A percentile compares a stretch with the other conserved stretches of the same genome.
Evolutionary conservation across 2,888 invertebrate genomes (phyloP).

Genomic region (Andricus quercusramuli): DNA sequence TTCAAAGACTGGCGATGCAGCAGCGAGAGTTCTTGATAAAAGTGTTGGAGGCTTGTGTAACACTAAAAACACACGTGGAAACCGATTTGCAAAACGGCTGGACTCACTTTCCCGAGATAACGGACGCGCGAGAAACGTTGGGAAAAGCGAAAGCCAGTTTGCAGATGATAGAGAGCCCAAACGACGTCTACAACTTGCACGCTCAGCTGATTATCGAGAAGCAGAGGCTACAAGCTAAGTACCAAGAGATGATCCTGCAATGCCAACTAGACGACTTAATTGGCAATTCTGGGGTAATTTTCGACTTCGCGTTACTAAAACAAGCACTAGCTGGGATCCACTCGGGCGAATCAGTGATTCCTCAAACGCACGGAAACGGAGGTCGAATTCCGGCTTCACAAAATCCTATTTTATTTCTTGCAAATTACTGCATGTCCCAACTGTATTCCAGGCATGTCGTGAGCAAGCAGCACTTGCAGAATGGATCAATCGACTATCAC

Average conservation of each 20-base stretch:
- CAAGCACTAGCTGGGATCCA: constrained; percentile 84
- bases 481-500: constrained; percentile 79
- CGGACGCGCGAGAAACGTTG: constrained; percentile 84
- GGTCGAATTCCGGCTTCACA: constrained; percentile 79
- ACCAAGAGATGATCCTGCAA: constrained; percentile 86
- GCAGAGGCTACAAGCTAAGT: constrained; percentile 84
- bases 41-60: constrained; percentile 87
- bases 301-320: constrained; percentile 85
- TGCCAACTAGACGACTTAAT: constrained; percentile 87
- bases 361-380: constrained; percentile 66
- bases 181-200: constrained; percentile 83
- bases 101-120: constrained; percentile 83
- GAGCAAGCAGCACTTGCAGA: constrained; percentile 81
- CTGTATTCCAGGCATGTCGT: constrained; percentile 84
- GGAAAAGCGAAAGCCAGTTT: constrained; percentile 83
- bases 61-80: constrained; percentile 87
- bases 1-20: constrained; percentile 85
- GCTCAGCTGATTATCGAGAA: constrained; percentile 84
- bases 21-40: constrained; percentile 87
- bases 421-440: constrained; percentile 89
- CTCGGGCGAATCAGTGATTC: constrained; percentile 80
- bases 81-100: constrained; percentile 86
- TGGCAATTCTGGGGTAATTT: constrained; percentile 83
- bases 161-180: constrained; percentile 81
- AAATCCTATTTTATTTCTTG: constrained; percentile 86